Evolutionary conservation across 1,140 invertebrate genomes (phyloP).

Genomic region (Drosophila arizonae): DNA sequence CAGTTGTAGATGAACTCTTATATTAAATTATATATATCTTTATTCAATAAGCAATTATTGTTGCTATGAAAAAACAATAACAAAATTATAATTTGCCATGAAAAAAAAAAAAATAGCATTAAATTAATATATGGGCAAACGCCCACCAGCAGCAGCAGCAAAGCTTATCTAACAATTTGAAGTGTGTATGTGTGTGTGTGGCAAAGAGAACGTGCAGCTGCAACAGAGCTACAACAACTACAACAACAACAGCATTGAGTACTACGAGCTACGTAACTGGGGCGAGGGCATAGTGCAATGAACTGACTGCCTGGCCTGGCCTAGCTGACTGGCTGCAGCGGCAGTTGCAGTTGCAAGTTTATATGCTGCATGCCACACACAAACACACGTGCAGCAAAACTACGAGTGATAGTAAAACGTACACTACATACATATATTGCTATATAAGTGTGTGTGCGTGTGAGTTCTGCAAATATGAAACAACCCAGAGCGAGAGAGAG

Average conservation of each 20-base stretch:
- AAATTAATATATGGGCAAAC: conserved; percentile 58
- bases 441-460: no score
- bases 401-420: conserved; percentile 78
- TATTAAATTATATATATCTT: conserved; percentile 4
- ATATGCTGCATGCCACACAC: conserved; percentile 36
- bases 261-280: conserved; percentile 57
- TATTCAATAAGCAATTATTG: conserved; percentile 54
- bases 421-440: not conserved
- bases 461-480: no score
- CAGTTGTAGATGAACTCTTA: not conserved
- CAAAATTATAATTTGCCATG: conserved; percentile 27
- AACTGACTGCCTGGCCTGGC: conserved; percentile 37
- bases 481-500: no score
- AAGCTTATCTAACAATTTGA: conserved; percentile 46
- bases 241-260: conserved; percentile 35
- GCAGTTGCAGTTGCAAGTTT: conserved; percentile 42
- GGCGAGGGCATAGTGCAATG: conserved; percentile 78
- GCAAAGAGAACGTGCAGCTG: conserved; percentile 55
- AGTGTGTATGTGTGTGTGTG: conserved; percentile 11
- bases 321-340: no score
- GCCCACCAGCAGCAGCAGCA: conserved; percentile 40
- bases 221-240: conserved; percentile 26
- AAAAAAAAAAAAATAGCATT: conserved; percentile 14
- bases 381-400: conserved; percentile 25
- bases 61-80: conserved; percentile 15